A percentile compares a stretch with the other conserved stretches of the same genome.
Evolutionary conservation across 37 sponge, comb jelly and placozoan species (phyloP).

Genomic region (Chondrosia reniformis): DNA sequence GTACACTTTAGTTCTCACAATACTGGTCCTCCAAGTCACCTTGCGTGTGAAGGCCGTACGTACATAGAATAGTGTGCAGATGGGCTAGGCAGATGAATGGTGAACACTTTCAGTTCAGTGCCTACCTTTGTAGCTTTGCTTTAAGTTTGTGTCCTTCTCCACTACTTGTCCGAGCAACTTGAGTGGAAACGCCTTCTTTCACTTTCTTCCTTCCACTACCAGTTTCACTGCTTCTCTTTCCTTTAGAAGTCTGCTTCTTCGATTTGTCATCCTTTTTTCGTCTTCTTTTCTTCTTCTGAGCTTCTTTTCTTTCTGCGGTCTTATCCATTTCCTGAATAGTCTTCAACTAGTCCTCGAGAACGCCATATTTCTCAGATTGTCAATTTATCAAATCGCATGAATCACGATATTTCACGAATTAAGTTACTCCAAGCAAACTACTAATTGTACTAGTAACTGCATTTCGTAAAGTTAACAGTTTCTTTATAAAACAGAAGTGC

Average conservation of each 20-base stretch:
- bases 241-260: neutral
- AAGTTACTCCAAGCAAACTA: too few relatives aligned
- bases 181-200: neutral
- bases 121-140: conserved; percentile 6
- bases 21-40: neutral
- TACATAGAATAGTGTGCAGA: neutral
- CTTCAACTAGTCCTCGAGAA: too few relatives aligned
- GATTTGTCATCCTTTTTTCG: neutral
- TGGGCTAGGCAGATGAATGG: too few relatives aligned
- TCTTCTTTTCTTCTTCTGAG: neutral
- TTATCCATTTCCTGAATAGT: too few relatives aligned
- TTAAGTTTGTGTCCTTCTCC: conserved; percentile 8
- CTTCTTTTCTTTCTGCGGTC: neutral
- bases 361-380: too few relatives aligned
- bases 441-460: too few relatives aligned
- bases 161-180: neutral
- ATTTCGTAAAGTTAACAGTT: too few relatives aligned
- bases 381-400: too few relatives aligned
- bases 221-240: neutral
- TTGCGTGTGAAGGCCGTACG: neutral
- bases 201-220: neutral
- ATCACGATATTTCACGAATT: too few relatives aligned
- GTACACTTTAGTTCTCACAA: too few relatives aligned
- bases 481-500: too few relatives aligned
- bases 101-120: neutral